A percentile compares a stretch with the other conserved stretches of the same genome.
These are phyloP conservation scores for Deroplatys truncata DNA, from an alignment of 2,888 invertebrate species.

Conservation along the genomic window DNA sequence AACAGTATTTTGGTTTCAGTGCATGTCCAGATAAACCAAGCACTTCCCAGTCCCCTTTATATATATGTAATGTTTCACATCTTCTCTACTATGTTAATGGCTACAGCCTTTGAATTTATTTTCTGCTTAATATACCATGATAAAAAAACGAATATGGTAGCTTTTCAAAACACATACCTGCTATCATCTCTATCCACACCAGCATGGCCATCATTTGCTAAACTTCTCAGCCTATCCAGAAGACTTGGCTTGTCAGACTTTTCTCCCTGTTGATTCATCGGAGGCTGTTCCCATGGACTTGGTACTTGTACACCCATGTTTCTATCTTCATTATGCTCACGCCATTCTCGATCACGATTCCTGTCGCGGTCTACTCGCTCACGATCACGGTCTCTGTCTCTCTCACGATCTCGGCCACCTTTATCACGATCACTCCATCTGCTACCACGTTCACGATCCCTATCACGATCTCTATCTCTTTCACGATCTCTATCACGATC, in stretches of 20 bases:
- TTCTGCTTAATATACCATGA: no score
- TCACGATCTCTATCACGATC: constrained; percentile 40
- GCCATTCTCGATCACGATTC: constrained; percentile 35
- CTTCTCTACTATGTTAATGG: no score
- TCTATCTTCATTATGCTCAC: constrained; percentile 10
- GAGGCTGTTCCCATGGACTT: constrained; percentile 12
- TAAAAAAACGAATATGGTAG: no score
- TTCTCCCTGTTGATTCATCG: constrained; percentile 30
- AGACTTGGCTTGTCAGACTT: constrained; percentile 43
- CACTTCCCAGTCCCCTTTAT: no score
- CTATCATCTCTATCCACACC: constrained; percentile 27
- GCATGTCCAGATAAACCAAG: no score
- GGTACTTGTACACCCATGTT: not conserved
- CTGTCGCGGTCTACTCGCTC: constrained; percentile 36
- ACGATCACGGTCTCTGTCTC: constrained; percentile 36
- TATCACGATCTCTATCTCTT: constrained; percentile 34
- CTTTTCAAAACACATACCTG: not conserved
- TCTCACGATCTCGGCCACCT: constrained; percentile 39
- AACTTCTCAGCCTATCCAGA: constrained; percentile 43
- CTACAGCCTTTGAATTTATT: no score
- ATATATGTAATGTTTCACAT: no score
- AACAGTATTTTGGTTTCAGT: no score
- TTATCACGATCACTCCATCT: constrained; percentile 29
- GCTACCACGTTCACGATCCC: constrained; percentile 31
- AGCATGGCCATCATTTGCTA: constrained; percentile 42